Conservation (phyloP, 2,888 invertebrate species). For the Cheilosia scutellata region DNA sequence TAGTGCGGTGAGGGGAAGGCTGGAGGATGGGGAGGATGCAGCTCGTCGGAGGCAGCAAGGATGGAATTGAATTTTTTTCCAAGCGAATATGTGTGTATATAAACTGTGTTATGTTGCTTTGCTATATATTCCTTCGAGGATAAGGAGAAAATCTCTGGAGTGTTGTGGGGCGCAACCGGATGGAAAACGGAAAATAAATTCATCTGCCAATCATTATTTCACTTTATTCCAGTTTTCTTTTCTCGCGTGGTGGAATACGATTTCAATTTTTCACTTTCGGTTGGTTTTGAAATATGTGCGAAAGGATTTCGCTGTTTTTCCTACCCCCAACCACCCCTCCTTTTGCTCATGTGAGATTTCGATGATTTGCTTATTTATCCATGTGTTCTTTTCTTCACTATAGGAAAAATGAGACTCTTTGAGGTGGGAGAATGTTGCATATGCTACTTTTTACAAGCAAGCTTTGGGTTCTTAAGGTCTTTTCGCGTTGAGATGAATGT, state of each 20-base stretch:
- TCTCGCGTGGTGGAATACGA: slow-evolving; percentile 49
- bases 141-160: slow-evolving; percentile 58
- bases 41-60: slow-evolving; percentile 9
- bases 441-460: background rate
- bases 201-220: slow-evolving; percentile 74
- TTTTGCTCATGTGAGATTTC: slow-evolving; percentile 9
- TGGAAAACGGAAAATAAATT: slow-evolving; percentile 75
- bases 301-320: slow-evolving; percentile 44
- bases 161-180: slow-evolving; percentile 69
- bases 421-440: background rate
- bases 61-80: slow-evolving; percentile 67
- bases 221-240: slow-evolving; percentile 49
- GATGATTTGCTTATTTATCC: slow-evolving; percentile 51
- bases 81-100: slow-evolving; percentile 32
- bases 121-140: slow-evolving; percentile 49
- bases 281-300: slow-evolving; percentile 33
- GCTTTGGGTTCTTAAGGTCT: background rate
- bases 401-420: background rate
- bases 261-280: slow-evolving; percentile 64
- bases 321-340: background rate
- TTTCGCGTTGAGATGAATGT: background rate
- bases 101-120: slow-evolving; percentile 37
- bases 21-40: too few relatives aligned
- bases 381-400: background rate
- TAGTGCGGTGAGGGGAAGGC: background rate